Evolutionary conservation across 2,888 invertebrate genomes (phyloP), one percentile per base, ranked within the genome.

Genomic region (Rhingia rostrata): DNA sequence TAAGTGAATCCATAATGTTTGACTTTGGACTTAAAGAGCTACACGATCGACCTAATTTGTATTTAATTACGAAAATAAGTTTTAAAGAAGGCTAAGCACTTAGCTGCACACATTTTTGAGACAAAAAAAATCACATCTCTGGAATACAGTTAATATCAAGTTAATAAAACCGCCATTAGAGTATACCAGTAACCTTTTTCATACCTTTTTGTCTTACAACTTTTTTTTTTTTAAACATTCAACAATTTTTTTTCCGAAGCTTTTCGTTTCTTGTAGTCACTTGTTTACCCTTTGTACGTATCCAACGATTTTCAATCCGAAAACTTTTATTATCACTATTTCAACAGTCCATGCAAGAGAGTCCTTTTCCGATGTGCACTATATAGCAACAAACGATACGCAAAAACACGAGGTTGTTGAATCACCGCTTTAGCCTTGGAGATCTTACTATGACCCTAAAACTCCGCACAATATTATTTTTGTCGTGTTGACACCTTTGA

Each of bases 401-500:
- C 12, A 4, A 6, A 32, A 7, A 30, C 47, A 45, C 14, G 22
- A 41, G 14, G 33, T 60, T 12, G 12, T 60, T 35, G 39, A 66
- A 58, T 58, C 14, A 33, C 53, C 60, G 6, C n/a, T 63, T 64
- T 12, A 37, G 72, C 33, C 49, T 51, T 22, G 53, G n/a, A 77
- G 78, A 83, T 73, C 69, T 58, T 69, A 22, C 53, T 67, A 67
- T 64, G 54, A 58, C 64, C 73, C 78, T 37, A 53, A 49, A 22
- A 22, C 22, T 22, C 22, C 22, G 22, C 22, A 22, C 22, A 22
- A 51, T 32, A 22, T n/a, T 37, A 45, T 30, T 47, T 2, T 41
- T 49, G 9, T 49, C 75, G 74, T 80, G 43, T 54, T 75, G 79
- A 61, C 79, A 79, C 79, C 64, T 80, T 80, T 66, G 54, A 70